These are phyloP conservation scores for Callithrix jacchus DNA, from an alignment of 2,113 vertebrate genomes.

Conservation along the genomic window DNA sequence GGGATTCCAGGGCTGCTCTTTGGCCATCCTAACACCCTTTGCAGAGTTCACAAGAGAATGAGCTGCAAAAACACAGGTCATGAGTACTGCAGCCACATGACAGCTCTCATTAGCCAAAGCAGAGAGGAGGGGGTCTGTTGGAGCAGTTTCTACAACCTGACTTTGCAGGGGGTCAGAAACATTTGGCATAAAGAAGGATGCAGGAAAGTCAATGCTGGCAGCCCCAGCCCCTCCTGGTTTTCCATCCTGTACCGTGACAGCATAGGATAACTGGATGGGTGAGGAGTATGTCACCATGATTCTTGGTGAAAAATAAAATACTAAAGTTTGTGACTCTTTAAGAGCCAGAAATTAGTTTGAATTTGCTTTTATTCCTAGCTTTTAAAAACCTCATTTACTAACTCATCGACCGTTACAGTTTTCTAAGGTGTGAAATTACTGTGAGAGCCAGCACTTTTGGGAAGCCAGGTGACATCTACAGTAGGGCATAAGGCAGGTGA, in stretches of 20 bases:
- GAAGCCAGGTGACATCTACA: background rate
- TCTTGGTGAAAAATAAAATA: background rate
- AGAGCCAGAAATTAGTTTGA: background rate
- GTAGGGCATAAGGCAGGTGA: background rate
- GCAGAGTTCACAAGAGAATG: rapidly evolving
- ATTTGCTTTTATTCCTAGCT: background rate
- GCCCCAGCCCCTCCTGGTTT: rapidly evolving
- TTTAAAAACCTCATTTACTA: background rate
- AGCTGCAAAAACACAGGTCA: background rate
- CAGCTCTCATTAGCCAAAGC: background rate
- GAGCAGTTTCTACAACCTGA: background rate
- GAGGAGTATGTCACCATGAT: background rate
- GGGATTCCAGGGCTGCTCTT: background rate
- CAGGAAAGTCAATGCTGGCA: background rate
- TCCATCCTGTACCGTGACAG: background rate
- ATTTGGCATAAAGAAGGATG: background rate
- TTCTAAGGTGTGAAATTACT: background rate
- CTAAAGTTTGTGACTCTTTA: background rate
- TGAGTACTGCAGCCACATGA: rapidly evolving
- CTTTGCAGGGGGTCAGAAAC: background rate
- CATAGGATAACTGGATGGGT: background rate
- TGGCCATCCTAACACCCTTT: background rate
- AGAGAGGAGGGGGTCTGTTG: background rate
- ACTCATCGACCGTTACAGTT: background rate
- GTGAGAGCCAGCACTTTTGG: background rate